A percentile compares a stretch with the other conserved stretches of the same genome.
Conservation (phyloP, 2,797 vertebrate species). For the Myotis planiceps region DNA sequence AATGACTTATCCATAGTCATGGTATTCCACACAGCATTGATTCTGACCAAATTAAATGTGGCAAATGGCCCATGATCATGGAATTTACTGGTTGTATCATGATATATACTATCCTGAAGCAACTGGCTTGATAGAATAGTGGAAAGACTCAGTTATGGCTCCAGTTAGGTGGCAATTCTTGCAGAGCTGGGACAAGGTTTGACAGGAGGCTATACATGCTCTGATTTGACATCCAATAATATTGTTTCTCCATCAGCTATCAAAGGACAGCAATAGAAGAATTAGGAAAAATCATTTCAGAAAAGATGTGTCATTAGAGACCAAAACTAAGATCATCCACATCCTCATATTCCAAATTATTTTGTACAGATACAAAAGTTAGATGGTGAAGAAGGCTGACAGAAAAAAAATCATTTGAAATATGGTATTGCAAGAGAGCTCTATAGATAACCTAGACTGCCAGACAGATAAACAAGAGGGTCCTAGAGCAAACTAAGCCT, state of each 20-base stretch:
- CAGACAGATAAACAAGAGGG: background rate
- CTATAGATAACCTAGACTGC: background rate
- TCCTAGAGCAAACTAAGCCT: background rate
- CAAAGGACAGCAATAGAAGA: background rate
- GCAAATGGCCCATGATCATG: background rate
- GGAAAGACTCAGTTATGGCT: background rate
- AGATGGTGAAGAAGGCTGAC: background rate
- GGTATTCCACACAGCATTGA: background rate
- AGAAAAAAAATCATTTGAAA: background rate
- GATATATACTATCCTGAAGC: background rate
- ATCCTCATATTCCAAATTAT: background rate
- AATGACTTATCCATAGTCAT: background rate
- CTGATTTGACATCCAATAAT: background rate
- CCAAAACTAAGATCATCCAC: background rate
- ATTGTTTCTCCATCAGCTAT: background rate
- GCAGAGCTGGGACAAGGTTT: background rate
- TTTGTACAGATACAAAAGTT: background rate
- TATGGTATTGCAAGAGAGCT: background rate
- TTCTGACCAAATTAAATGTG: background rate
- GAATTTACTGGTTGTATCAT: background rate
- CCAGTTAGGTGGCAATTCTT: background rate
- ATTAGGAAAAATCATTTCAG: background rate
- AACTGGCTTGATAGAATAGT: background rate
- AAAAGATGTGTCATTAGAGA: background rate
- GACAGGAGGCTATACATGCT: background rate